Evolutionary conservation across 2,113 vertebrate genomes (phyloP), one percentile per base, ranked within the genome.

Genomic region (Blennius ocellaris): DNA sequence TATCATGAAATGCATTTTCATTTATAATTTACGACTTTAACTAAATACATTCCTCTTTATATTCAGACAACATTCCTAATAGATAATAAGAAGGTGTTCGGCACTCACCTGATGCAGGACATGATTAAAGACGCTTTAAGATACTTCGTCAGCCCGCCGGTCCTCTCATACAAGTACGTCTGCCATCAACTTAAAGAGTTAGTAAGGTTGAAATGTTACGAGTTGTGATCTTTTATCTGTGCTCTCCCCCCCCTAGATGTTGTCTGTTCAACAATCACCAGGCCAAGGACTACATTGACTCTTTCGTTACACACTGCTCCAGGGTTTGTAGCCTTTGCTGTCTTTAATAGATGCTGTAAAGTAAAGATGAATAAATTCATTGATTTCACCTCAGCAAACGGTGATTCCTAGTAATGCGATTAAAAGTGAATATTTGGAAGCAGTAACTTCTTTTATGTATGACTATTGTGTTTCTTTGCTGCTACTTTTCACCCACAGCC

Each of bases 251-350:
- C 90, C 90, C 14, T 82, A 99, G 98, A 80, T 99, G 97, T 88
- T 98, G 96, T 86, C 92, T 99, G 36, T 98, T 98, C 78, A 99
- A 99, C 87, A 99, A 97, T 87, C 97, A 97, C 84, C 98, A 99
- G 85, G 98, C 98, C 14, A 99, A 99, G 91, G 98, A 99, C 90
- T 99, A 97, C 93, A 98, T 99, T 53, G 98, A 99, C 87, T 98
- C 97, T 36, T 99, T 99, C 90, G 96, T 99, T 65, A 97, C 97
- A 16, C 98, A 99, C 71, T 99, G 97, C 62, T 95, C 97, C 78
- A 94, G 98, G 93, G 98, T 99, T 94, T 77, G 96, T 60, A 9
- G 14, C 45, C 7, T 49, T 36, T 44, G 15, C 48, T 51, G 2
- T 36, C 44, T 12, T 30, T 30, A 30, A 2, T 30, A 2, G 21